These are phyloP conservation scores for Aleiodes testaceus DNA, from an alignment of 2,888 invertebrate species.

Conservation along the genomic window DNA sequence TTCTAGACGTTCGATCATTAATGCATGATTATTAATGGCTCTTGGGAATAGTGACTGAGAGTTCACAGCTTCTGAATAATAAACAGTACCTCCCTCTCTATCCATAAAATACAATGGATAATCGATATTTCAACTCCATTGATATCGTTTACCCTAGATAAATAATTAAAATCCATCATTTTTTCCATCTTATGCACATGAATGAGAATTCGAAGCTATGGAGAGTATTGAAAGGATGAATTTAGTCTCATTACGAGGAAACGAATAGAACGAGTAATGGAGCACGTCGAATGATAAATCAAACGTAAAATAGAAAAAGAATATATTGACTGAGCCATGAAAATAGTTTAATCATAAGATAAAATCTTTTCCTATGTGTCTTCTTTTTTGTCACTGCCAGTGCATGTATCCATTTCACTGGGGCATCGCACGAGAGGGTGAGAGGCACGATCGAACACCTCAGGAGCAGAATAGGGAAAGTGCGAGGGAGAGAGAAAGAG, in stretches of 20 bases:
- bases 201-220: not conserved
- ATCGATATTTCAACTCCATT: constrained; percentile 44
- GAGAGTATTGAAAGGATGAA: too few relatives aligned
- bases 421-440: not conserved
- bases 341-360: constrained; percentile 32
- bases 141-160: constrained; percentile 1
- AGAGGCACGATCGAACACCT: not conserved
- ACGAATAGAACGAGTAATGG: not conserved
- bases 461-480: too few relatives aligned
- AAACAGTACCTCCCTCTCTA: constrained; percentile 44
- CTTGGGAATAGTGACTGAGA: not conserved
- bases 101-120: constrained; percentile 38
- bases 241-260: not conserved
- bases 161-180: constrained; percentile 10
- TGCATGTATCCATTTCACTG: constrained; percentile 9
- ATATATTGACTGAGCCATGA: constrained; percentile 11
- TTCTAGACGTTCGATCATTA: constrained; percentile 45
- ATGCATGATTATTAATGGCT: constrained; percentile 50
- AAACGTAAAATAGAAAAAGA: too few relatives aligned
- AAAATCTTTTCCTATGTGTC: not conserved
- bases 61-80: constrained; percentile 36
- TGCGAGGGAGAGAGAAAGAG: constrained; percentile 5
- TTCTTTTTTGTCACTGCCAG: not conserved
- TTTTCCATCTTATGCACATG: not conserved
- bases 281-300: too few relatives aligned